phyloP scores from a whole-genome alignment of 2,888 invertebrate genomes.

The Lycaena phlaeas region DNA sequence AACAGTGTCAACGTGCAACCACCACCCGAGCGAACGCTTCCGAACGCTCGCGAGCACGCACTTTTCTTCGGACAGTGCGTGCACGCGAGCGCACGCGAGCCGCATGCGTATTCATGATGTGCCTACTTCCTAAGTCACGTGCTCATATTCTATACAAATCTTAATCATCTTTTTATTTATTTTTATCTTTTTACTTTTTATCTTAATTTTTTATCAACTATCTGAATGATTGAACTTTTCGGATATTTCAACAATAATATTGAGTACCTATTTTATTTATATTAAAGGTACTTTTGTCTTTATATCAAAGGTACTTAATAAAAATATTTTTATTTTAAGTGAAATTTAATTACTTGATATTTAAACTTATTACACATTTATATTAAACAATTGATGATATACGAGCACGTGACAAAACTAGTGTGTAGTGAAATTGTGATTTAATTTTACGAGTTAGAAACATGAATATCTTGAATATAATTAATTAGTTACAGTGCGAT shows the following conservation, averaged over 20 bases:
- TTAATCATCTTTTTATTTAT: too few species aligned
- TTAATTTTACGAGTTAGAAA: background rate
- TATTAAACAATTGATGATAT: background rate
- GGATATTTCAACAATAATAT: too few species aligned
- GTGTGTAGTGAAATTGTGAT: background rate
- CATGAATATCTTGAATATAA: background rate
- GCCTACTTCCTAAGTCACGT: conserved; percentile 4
- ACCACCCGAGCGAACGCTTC: conserved; percentile 4
- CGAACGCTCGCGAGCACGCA: background rate
- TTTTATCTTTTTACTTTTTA: too few species aligned
- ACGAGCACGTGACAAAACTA: background rate
- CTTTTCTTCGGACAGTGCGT: too few species aligned
- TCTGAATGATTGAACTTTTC: too few species aligned
- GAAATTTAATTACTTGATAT: too few species aligned
- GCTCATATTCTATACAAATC: background rate
- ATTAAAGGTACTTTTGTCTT: too few species aligned
- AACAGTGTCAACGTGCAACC: conserved; percentile 29
- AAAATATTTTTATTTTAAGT: too few species aligned
- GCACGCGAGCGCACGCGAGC: background rate
- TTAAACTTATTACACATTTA: too few species aligned
- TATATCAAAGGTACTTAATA: too few species aligned
- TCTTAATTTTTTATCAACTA: too few species aligned
- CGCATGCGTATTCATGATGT: background rate
- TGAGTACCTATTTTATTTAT: too few species aligned
- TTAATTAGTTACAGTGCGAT: background rate